Conservation (phyloP, 2,113 vertebrate genomes). For the Atlantisia rogersi region DNA sequence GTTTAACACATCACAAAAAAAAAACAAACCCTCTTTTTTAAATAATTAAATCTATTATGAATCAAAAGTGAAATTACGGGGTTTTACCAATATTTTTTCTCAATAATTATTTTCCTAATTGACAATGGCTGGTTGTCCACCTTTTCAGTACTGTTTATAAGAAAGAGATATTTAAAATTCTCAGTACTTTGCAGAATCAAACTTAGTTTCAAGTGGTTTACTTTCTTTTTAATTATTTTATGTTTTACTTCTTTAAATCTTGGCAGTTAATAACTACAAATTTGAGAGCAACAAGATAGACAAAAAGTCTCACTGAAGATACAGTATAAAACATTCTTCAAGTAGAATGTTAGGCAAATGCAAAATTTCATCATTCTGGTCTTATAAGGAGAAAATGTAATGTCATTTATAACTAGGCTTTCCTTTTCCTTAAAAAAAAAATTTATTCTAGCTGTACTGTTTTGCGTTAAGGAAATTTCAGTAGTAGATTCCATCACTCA, state of each 20-base stretch:
- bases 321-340: background rate
- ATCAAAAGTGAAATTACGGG: background rate
- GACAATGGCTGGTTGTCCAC: background rate
- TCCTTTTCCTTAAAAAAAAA: background rate
- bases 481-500: background rate
- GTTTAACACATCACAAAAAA: accelerated
- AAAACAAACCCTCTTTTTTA: background rate
- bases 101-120: background rate
- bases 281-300: background rate
- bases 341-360: background rate
- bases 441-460: background rate
- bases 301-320: background rate
- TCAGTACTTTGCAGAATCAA: background rate
- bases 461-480: background rate
- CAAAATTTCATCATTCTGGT: background rate
- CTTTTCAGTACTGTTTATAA: background rate
- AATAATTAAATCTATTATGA: background rate
- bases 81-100: background rate
- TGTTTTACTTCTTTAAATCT: background rate
- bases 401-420: background rate
- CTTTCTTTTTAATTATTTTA: background rate
- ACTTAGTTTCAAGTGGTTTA: background rate
- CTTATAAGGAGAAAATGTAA: background rate
- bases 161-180: background rate
- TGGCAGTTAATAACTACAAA: background rate